Evolutionary conservation across 2,888 invertebrate genomes (phyloP), one percentile per base, ranked within the genome.

Genomic region (Phania funesta): DNA sequence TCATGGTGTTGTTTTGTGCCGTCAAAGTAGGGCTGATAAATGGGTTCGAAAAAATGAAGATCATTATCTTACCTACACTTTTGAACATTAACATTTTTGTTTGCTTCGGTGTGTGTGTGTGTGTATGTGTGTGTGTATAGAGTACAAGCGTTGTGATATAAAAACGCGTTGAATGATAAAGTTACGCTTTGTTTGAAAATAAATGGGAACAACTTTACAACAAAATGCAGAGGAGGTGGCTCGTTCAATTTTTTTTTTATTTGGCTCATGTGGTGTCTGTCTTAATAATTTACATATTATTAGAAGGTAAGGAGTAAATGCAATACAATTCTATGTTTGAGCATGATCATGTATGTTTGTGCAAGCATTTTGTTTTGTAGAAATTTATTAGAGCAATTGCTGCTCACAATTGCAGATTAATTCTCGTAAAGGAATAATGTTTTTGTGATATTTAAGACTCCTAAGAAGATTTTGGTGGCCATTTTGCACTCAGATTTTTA

Each of bases 11-110:
- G 64, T 68, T 64, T 44, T 62, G 32, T 78, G 82, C 82, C 82
- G 82, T 82, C 82, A 82, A 82, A 82, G 82, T 82, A 70, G 82
- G 78, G 65, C 82, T 82, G 82, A 82, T 82, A 82, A 82, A 82
- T 82, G 82, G 82, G 82, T 82, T 82, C 58, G 82, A 82, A 75
- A 82, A 75, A 78, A 65, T 78, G 70, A 78, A 82, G 82, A 82
- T 82, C 74, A 82, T 78, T 82, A 82, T 82, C 82, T 74, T 60
- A 41, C n/a, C 62, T 58, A 74, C 52, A 68, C 74, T 35, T 52
- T 65, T 58, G 65, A 82, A 76, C 54, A 62, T 62, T 73, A 77
- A 75, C 74, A 68, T 52, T 20, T 58, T 29, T 46, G 29, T 56
- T 26, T 48, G 50, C 22, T 9, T 46, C 11, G 26, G 35, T 46